Evolutionary conservation across 2,888 invertebrate genomes (phyloP), one percentile per base, ranked within the genome.

Genomic region (Acholoe squamosa): DNA sequence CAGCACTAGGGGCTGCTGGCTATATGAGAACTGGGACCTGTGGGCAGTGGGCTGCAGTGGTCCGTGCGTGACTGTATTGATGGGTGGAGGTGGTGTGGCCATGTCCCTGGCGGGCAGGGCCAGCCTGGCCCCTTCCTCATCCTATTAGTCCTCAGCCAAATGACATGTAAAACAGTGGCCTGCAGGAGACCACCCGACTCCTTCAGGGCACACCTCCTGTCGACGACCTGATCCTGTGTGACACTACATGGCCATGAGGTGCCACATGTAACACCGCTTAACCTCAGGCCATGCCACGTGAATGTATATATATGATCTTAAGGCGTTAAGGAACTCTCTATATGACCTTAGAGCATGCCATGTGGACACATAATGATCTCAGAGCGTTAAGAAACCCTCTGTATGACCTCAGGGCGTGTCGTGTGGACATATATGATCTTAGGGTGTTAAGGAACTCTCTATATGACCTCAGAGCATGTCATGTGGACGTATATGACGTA

Each of bases 121-220:
- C 28, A 25, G 71, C 31, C 71, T 25, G 43, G 80, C 80, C 43
- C 43, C 43, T 22, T 16, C 43, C 43, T 43, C 43, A 19, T 80
- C 80, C 80, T 43, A 80, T 80, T 80, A 34, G 80, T n/a, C 43
- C 43, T 33, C 80, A 80, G 80, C n/a, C 80, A 80, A 80, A 80
- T 80, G 80, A 80, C 80, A 80, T 80, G 80, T 80, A 43, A 19
- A 43, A 43, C 34, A 80, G 80, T 14, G 34, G 43, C 1, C 34
- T 14, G 80, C 33, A 14, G 33, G 34, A 25, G 80, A 43, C 80
- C 12, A 10, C 34, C 19, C 34, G n/a, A 76, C 76, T 7, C 34
- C 80, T 33, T 19, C 12, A 3, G 34, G 34, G 34, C 22, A 43
- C 19, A 25, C 71, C 16, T 22, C 43, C 3, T 19, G 80, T 80